These are phyloP conservation scores for Drosophila auraria DNA, from an alignment of 1,140 invertebrate genomes.

Conservation along the genomic window DNA sequence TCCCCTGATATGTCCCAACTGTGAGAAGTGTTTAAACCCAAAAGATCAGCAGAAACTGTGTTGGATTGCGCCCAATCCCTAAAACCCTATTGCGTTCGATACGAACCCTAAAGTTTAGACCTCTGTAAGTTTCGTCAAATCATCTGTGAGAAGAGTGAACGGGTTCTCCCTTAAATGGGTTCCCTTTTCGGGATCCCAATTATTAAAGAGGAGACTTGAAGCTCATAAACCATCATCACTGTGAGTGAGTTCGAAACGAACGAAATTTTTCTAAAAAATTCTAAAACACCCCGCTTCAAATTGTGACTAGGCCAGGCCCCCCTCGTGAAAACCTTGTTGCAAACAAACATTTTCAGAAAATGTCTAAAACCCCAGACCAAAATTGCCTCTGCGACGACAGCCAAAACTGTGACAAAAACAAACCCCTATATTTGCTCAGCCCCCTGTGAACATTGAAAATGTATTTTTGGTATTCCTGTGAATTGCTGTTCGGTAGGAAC, in stretches of 20 bases:
- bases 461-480: constrained; percentile 43
- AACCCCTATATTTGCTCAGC: constrained; percentile 5
- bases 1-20: constrained; percentile 33
- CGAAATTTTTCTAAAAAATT: constrained; percentile 72
- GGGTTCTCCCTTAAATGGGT: neutral
- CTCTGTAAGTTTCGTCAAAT: constrained; percentile 72
- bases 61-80: constrained; percentile 6
- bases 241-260: constrained; percentile 50
- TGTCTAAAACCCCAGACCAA: constrained; percentile 60
- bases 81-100: constrained; percentile 18
- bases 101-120: constrained; percentile 35
- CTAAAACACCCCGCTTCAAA: constrained; percentile 21
- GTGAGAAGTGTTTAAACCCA: constrained; percentile 51
- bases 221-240: constrained; percentile 40
- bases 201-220: neutral
- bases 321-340: constrained; percentile 24
- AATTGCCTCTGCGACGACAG: constrained; percentile 64
- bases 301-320: constrained; percentile 49
- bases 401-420: constrained; percentile 63
- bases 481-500: constrained; percentile 51
- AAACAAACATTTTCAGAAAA: constrained; percentile 69
- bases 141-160: constrained; percentile 63
- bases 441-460: constrained; percentile 29
- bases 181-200: neutral
- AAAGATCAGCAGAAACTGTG: constrained; percentile 44